Conservation (phyloP, 2,888 invertebrate species). For the Apodemia mormo region DNA sequence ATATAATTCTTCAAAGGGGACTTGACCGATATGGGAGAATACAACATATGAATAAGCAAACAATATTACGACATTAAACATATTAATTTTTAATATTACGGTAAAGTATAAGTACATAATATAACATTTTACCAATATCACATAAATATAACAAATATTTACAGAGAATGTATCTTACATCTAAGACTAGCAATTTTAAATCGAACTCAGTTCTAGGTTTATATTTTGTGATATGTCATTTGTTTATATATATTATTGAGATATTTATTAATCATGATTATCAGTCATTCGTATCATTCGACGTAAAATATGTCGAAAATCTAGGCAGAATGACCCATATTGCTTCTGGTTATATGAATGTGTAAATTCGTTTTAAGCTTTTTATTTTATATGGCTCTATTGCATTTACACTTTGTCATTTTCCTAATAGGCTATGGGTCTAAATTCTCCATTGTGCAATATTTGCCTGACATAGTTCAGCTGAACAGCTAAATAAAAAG, state of each 20-base stretch:
- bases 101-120: conserved; percentile 47
- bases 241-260: not conserved
- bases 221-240: conserved; percentile 70
- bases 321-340: not conserved
- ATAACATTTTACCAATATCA: conserved; percentile 74
- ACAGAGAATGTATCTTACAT: conserved; percentile 52
- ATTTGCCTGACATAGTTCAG: no score
- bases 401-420: no score
- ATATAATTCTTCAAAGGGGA: no score
- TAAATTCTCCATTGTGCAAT: no score
- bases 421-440: no score
- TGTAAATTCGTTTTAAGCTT: not conserved
- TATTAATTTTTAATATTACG: conserved; percentile 35
- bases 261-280: not conserved
- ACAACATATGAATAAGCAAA: no score
- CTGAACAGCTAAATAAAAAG: no score
- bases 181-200: conserved; percentile 75
- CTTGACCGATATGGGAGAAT: no score
- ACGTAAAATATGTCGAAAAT: not conserved
- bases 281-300: not conserved
- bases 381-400: no score
- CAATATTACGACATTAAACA: not conserved
- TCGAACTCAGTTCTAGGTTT: conserved; percentile 55
- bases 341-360: no score
- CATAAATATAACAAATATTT: conserved; percentile 50